Evolutionary conservation across 2,797 vertebrate genomes (phyloP), one percentile per base, ranked within the genome.

Genomic region (Thalassophryne amazonica): DNA sequence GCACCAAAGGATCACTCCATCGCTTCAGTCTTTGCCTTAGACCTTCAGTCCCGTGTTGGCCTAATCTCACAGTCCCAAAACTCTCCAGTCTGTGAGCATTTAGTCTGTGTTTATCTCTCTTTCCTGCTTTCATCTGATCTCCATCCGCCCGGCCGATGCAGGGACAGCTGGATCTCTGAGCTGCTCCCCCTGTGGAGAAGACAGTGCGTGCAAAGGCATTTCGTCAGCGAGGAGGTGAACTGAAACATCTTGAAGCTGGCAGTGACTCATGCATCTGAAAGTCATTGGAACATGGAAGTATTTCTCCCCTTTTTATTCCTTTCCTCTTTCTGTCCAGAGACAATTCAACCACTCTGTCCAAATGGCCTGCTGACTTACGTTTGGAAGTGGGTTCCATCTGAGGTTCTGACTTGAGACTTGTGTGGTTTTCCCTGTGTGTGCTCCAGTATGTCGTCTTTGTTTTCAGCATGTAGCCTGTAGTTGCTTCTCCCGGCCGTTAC

Each of bases 121-220:
- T 89, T 88, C 77, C 77, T 71, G 76, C 62, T 81, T 86, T 86
- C 79, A 82, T 84, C 78, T 85, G 77, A 85, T 86, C n/a, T n/a
- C 73, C 38, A 37, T 80, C 52, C 49, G 67, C 37, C 19, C 0
- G 49, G 69, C 49, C 21, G 27, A 37, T 69, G 65, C 85, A 50
- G 63, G 48, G 59, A 69, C 79, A 73, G 76, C 71, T 81, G 80
- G 41, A 50, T 71, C 40, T 27, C 57, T 60, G 60, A 72, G 65
- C 59, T 18, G 45, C 42, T 73, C 57, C 35, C 54, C 49, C 55
- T 23, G 4, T n/a, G 55, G 56, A 32, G 16, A 28, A 46, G 56
- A 60, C 27, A 68, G 47, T 74, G 78, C 77, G 72, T 90, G 89
- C 86, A 52, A 89, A 89, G 83, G 79, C 62, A 34, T 76, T 66